A percentile compares a stretch with the other conserved stretches of the same genome.
Conservation (phyloP, 2,113 vertebrate species). For the Craseonycteris thonglongyai region DNA sequence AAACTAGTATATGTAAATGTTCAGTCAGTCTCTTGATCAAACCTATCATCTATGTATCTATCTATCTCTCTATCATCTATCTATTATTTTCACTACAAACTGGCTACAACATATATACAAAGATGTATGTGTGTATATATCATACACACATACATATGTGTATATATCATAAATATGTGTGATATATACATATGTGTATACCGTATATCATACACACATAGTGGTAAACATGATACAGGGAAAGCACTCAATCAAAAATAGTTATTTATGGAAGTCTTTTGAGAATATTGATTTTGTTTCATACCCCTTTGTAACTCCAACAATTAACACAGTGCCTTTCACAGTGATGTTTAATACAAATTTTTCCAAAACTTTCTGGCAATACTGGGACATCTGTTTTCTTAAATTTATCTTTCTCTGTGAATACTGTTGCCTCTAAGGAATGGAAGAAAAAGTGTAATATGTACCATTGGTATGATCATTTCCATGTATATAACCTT, state of each 20-base stretch:
- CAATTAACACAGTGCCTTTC: background rate
- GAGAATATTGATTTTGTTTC: background rate
- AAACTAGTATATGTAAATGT: background rate
- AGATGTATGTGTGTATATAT: background rate
- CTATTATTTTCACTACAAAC: background rate
- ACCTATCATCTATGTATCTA: no score
- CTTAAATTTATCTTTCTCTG: background rate
- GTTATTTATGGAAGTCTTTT: background rate
- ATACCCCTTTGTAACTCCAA: background rate
- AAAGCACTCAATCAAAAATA: background rate
- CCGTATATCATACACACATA: background rate
- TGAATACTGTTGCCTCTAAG: background rate
- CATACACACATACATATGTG: no score
- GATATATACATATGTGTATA: background rate
- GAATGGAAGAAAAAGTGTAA: background rate
- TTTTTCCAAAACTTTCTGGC: background rate
- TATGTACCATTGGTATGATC: background rate
- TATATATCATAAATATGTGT: no score
- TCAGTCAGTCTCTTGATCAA: background rate
- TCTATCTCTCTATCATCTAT: no score
- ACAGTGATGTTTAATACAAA: background rate
- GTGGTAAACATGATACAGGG: background rate
- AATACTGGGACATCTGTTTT: background rate
- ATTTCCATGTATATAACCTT: background rate
- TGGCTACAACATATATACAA: background rate